phyloP scores from a whole-genome alignment of 2,888 invertebrate genomes.

The Terebella lapidaria region DNA sequence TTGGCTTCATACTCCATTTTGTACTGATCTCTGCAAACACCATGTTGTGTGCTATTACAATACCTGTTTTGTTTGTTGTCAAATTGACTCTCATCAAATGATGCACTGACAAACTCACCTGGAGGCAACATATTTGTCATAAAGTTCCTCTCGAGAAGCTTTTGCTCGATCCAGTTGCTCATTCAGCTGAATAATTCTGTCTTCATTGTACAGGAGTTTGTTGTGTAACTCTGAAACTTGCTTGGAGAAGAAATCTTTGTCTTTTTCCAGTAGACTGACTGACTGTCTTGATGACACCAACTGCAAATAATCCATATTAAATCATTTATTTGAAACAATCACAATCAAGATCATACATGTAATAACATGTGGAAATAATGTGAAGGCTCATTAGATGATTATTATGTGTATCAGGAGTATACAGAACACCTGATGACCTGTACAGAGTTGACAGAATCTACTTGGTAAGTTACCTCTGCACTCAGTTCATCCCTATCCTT shows the following conservation, averaged over 20 bases:
- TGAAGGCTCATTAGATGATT: too few species aligned
- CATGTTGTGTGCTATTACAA: too few species aligned
- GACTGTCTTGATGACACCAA: conserved; percentile 40
- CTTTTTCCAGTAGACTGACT: conserved; percentile 43
- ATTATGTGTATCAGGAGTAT: too few species aligned
- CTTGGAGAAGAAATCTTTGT: conserved; percentile 50
- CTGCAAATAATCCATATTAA: conserved; percentile 23
- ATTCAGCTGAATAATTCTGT: conserved; percentile 37
- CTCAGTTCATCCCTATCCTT: conserved; percentile 46
- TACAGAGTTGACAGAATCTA: too few species aligned
- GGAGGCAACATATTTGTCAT: conserved; percentile 52
- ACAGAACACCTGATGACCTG: too few species aligned
- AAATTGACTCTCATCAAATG: too few species aligned
- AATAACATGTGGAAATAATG: too few species aligned
- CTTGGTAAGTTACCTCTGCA: conserved; percentile 40
- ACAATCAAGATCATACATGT: too few species aligned
- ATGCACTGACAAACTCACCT: conserved; percentile 41
- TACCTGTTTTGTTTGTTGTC: too few species aligned
- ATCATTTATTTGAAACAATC: too few species aligned
- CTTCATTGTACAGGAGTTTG: conserved; percentile 39
- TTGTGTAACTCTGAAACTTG: conserved; percentile 41
- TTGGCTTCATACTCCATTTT: conserved; percentile 51
- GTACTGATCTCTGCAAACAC: conserved; percentile 43
- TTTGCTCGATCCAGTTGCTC: conserved; percentile 48
- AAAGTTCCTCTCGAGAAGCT: conserved; percentile 48